These are phyloP conservation scores for Orthosia cruda DNA, from an alignment of 2,888 invertebrate species.

Conservation along the genomic window DNA sequence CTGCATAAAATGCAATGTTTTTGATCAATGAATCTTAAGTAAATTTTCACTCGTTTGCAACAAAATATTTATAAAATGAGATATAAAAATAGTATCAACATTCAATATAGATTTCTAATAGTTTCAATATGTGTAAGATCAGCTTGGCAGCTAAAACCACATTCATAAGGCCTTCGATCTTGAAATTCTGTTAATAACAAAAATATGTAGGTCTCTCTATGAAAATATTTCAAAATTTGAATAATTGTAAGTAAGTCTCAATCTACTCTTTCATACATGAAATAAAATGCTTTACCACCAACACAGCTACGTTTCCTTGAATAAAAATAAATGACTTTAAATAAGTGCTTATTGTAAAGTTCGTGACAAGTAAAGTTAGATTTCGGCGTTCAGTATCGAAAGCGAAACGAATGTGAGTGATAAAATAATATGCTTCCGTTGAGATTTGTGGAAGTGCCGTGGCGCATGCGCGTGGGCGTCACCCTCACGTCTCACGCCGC, in stretches of 20 bases:
- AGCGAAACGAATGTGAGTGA: constrained; percentile 73
- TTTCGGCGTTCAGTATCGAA: constrained; percentile 70
- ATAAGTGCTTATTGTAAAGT: constrained; percentile 63
- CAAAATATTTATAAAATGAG: constrained; percentile 33
- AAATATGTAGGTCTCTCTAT: not conserved
- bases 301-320: not conserved
- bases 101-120: constrained; percentile 31
- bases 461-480: constrained; percentile 53
- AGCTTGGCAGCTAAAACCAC: constrained; percentile 52
- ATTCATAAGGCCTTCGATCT: constrained; percentile 54
- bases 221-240: not conserved
- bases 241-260: no score
- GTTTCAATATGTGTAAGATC: constrained; percentile 45
- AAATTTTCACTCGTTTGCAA: constrained; percentile 24
- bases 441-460: constrained; percentile 63
- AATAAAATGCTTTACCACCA: constrained; percentile 14
- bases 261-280: not conserved
- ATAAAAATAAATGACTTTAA: constrained; percentile 20
- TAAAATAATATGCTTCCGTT: constrained; percentile 68
- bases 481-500: constrained; percentile 77
- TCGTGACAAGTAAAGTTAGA: constrained; percentile 40
- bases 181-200: constrained; percentile 11
- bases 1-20: constrained; percentile 51
- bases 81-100: constrained; percentile 38
- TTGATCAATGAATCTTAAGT: constrained; percentile 41